These are phyloP conservation scores for Tortrix viridana DNA, from an alignment of 2,888 invertebrate genomes.

Conservation along the genomic window DNA sequence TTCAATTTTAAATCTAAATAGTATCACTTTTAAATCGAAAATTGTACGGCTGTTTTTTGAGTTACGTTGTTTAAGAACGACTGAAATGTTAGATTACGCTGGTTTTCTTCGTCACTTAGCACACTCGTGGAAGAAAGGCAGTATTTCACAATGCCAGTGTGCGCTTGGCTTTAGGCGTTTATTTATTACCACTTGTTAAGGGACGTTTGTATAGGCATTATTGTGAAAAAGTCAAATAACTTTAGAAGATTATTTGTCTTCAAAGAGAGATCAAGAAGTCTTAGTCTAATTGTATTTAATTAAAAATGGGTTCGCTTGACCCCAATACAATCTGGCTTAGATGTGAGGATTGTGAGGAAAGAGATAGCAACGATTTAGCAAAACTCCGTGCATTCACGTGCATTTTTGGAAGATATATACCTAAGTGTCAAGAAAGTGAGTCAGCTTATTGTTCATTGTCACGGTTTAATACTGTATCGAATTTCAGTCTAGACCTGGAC, in stretches of 20 bases:
- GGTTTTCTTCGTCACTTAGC: conserved; percentile 56
- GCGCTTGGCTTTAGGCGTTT: conserved; percentile 46
- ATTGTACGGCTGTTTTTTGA: neutral
- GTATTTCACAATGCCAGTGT: conserved; percentile 48
- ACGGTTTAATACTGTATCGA: too few species aligned
- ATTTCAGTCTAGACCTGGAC: too few species aligned
- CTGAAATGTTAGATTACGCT: conserved; percentile 1
- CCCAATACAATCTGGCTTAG: too few species aligned
- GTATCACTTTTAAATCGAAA: neutral
- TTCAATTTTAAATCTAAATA: neutral
- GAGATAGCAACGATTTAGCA: too few species aligned
- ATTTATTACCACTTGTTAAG: conserved; percentile 42
- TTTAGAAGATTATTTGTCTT: neutral
- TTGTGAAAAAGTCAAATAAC: neutral
- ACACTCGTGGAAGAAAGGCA: conserved; percentile 41
- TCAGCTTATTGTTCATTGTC: too few species aligned
- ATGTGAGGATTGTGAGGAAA: too few species aligned
- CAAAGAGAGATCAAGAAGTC: too few species aligned
- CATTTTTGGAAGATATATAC: too few species aligned
- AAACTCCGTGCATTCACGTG: too few species aligned
- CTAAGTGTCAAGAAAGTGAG: too few species aligned
- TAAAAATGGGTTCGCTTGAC: too few species aligned
- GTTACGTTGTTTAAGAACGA: neutral
- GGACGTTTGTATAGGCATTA: conserved; percentile 10
- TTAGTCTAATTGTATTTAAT: too few species aligned